A percentile compares a stretch with the other conserved stretches of the same genome.
Evolutionary conservation across 2,113 vertebrate species (phyloP).

Genomic region (Raja brachyura): DNA sequence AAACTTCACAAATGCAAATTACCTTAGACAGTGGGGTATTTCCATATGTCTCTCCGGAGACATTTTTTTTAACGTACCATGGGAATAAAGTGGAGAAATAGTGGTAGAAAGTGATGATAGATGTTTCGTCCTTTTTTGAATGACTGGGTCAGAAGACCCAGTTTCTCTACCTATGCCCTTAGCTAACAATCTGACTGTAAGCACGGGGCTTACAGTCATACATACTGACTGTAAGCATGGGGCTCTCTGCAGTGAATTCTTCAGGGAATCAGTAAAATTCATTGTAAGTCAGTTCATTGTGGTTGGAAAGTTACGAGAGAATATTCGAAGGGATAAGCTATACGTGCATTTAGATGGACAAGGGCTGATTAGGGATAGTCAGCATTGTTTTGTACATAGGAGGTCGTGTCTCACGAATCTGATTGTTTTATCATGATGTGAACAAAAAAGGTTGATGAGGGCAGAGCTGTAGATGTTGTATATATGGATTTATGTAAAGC

Average conservation of each 20-base stretch:
- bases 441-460: too few relatives aligned
- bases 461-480: too few relatives aligned
- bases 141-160: background rate
- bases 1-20: background rate
- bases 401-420: too few relatives aligned
- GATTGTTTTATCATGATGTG: too few relatives aligned
- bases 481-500: too few relatives aligned
- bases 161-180: background rate
- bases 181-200: background rate
- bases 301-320: too few relatives aligned
- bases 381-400: too few relatives aligned
- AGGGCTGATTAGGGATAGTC: too few relatives aligned
- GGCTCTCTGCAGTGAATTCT: background rate
- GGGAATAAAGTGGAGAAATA: background rate
- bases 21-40: background rate
- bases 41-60: background rate
- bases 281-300: background rate
- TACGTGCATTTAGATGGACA: too few relatives aligned
- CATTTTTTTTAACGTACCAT: background rate
- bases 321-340: too few relatives aligned
- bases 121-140: background rate
- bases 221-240: background rate
- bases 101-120: background rate
- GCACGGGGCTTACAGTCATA: background rate
- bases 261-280: background rate